phyloP scores from a whole-genome alignment of 2,888 invertebrate genomes.

The Baccha elongata region DNA sequence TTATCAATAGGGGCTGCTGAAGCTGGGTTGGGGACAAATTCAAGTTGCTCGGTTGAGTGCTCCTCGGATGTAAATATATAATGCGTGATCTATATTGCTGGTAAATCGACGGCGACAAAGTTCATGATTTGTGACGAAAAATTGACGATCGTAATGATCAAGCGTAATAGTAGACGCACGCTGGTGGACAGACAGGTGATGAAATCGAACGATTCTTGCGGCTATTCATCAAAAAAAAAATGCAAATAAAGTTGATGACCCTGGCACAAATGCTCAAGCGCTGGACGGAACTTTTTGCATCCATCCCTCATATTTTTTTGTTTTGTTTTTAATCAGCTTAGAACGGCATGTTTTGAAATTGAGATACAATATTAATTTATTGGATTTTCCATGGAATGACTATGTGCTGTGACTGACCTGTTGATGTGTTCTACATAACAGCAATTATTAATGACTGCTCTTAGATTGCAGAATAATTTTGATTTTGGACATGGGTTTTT shows the following conservation, averaged over 20 bases:
- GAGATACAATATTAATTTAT: slow-evolving; percentile 20
- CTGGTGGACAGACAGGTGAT: slow-evolving; percentile 48
- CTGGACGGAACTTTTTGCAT: slow-evolving; percentile 30
- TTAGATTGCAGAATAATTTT: background rate
- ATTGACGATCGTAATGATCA: slow-evolving; percentile 57
- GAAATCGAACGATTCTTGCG: slow-evolving; percentile 36
- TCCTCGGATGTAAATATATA: background rate
- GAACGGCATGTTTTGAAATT: slow-evolving; percentile 29
- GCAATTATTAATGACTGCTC: slow-evolving; percentile 22
- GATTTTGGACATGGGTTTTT: background rate
- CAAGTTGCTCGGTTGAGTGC: slow-evolving; percentile 47
- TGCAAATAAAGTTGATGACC: slow-evolving; percentile 71
- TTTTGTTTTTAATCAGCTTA: slow-evolving; percentile 3
- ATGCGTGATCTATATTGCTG: slow-evolving; percentile 32
- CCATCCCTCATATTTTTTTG: background rate
- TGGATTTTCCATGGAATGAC: slow-evolving; percentile 20
- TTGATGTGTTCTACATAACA: slow-evolving; percentile 46
- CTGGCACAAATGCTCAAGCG: slow-evolving; percentile 69
- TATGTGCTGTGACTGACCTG: slow-evolving; percentile 28
- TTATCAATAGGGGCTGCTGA: slow-evolving; percentile 39
- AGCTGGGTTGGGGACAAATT: slow-evolving; percentile 14
- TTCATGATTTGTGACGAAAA: slow-evolving; percentile 70
- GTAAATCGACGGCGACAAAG: slow-evolving; percentile 70
- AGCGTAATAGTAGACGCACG: slow-evolving; percentile 61
- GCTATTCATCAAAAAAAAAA: slow-evolving; percentile 11